Percentiles rank a stretch among this genome's conserved stretches.
Conservation (phyloP, 2,113 vertebrate species). For the Cephalopterus ornatus region DNA sequence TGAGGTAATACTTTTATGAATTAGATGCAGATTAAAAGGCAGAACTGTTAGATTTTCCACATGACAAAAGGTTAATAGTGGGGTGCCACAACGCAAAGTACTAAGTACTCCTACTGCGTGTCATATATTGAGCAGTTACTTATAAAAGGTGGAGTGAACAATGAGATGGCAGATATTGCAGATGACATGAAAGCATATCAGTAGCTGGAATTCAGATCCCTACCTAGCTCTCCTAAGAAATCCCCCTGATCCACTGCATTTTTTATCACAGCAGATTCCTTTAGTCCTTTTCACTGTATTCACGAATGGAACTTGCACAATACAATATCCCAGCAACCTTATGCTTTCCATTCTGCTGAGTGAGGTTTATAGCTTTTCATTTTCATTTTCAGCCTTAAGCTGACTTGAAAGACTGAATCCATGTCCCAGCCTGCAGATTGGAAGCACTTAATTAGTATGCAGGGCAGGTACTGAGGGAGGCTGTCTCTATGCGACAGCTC, state of each 20-base stretch:
- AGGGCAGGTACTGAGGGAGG: conserved; percentile 38
- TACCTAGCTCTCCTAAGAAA: background rate
- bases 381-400: conserved; percentile 41
- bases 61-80: conserved; percentile 7
- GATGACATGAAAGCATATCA: background rate
- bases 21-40: conserved; percentile 11
- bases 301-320: conserved; percentile 19
- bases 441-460: conserved; percentile 52
- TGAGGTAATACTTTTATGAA: conserved; percentile 5
- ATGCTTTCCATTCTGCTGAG: conserved; percentile 50
- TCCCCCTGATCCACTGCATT: background rate
- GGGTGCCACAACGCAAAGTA: background rate
- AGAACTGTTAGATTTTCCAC: conserved; percentile 10
- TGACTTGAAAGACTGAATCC: conserved; percentile 45
- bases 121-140: conserved; percentile 7
- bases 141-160: background rate
- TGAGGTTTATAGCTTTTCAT: conserved; percentile 58
- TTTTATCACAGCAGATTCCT: conserved; percentile 34
- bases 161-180: conserved; percentile 21
- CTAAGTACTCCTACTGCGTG: background rate
- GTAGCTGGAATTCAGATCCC: conserved; percentile 12
- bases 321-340: conserved; percentile 9
- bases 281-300: conserved; percentile 26
- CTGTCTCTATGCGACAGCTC: conserved; percentile 62
- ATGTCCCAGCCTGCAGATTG: conserved; percentile 43